phyloP scores from a whole-genome alignment of 1,140 invertebrate species.

The Drosophila rufa region DNA sequence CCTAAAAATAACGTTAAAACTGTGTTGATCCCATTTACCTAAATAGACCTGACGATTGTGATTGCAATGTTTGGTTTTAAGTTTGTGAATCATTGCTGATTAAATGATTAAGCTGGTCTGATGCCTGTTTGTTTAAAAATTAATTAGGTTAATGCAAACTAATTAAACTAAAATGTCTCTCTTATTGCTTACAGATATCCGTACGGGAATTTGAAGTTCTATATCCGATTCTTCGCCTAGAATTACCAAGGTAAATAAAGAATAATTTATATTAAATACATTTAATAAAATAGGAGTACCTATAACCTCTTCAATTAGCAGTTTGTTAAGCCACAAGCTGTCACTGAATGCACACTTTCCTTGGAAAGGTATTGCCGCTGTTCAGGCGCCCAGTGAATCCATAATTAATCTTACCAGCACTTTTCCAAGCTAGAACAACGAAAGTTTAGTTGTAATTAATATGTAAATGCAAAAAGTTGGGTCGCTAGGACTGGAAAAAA shows the following conservation, averaged over 20 bases:
- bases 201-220: constrained; percentile 2
- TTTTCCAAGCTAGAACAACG: constrained; percentile 10
- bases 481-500: constrained; percentile 4
- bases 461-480: constrained; percentile 63
- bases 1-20: not conserved
- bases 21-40: not conserved
- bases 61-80: not conserved
- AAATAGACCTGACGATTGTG: not conserved
- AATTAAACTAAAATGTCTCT: not conserved
- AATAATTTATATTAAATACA: too few species aligned
- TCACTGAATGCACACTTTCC: not conserved
- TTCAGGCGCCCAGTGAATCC: constrained; percentile 3
- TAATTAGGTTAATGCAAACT: not conserved
- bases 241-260: not conserved
- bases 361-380: constrained; percentile 1
- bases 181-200: not conserved
- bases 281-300: too few species aligned
- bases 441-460: constrained; percentile 72
- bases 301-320: not conserved
- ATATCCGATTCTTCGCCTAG: not conserved
- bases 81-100: not conserved
- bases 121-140: not conserved
- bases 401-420: constrained; percentile 23
- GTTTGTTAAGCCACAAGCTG: too few species aligned
- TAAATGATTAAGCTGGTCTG: too few species aligned